phyloP scores from a whole-genome alignment of 2,888 invertebrate genomes.

The Campoplex nolae region DNA sequence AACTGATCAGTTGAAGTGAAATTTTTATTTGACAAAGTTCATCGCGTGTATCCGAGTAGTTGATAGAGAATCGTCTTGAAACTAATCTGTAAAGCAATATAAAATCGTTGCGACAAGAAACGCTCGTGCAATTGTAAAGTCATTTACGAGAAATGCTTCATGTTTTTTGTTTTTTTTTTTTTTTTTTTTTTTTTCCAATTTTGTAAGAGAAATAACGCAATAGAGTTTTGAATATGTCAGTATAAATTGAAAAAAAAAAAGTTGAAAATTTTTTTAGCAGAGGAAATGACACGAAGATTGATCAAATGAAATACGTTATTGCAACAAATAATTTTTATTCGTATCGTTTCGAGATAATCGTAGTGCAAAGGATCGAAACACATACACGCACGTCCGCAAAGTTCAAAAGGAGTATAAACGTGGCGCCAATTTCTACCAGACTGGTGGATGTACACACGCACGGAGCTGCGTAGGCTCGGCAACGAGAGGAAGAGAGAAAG shows the following conservation, averaged over 20 bases:
- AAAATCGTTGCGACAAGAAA: no score
- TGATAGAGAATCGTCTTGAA: no score
- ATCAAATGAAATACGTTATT: neutral
- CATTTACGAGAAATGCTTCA: no score
- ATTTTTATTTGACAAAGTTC: no score
- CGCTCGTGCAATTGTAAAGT: no score
- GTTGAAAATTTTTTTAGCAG: neutral
- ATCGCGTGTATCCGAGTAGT: no score
- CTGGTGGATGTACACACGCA: constrained; percentile 13
- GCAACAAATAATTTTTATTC: neutral
- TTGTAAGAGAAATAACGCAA: no score
- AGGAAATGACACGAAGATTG: neutral
- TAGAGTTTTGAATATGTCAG: neutral
- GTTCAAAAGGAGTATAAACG: neutral
- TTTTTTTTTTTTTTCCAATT: no score
- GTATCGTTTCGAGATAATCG: neutral
- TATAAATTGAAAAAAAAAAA: neutral
- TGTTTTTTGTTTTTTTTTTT: no score
- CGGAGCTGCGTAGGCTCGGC: constrained; percentile 14
- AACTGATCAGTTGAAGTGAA: no score
- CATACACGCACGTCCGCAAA: neutral
- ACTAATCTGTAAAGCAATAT: no score
- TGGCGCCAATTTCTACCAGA: neutral
- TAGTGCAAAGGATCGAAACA: neutral
- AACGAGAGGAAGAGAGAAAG: constrained; percentile 10